These are phyloP conservation scores for Pseudococcus longispinus DNA, from an alignment of 2,888 invertebrate species.

Conservation along the genomic window DNA sequence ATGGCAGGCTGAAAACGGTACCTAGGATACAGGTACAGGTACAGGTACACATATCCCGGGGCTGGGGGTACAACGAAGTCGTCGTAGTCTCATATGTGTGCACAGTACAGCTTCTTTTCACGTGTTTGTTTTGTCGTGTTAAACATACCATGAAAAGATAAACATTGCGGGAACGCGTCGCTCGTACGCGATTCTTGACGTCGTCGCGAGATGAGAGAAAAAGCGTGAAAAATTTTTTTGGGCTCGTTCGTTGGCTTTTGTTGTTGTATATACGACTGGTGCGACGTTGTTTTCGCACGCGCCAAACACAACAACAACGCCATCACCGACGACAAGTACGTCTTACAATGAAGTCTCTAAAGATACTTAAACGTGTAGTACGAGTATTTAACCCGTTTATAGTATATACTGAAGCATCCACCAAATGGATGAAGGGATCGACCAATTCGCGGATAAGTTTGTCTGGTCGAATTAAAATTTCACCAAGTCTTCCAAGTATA, in stretches of 20 bases:
- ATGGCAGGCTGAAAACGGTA: neutral
- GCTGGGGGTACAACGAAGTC: neutral
- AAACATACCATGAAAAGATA: conserved; percentile 38
- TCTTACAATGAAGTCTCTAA: neutral
- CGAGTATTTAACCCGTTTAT: neutral
- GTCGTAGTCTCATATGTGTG: neutral
- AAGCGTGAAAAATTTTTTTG: neutral
- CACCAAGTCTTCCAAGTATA: neutral
- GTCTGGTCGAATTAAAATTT: neutral
- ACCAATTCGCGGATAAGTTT: neutral
- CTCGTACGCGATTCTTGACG: neutral
- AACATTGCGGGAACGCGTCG: conserved; percentile 32
- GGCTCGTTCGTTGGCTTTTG: neutral
- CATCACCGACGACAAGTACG: neutral
- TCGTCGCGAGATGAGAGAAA: neutral
- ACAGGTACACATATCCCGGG: neutral
- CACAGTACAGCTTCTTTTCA: neutral
- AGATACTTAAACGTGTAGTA: neutral
- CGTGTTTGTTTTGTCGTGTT: conserved; percentile 26
- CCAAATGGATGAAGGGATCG: neutral
- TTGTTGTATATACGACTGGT: neutral
- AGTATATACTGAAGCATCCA: neutral
- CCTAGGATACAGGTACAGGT: neutral
- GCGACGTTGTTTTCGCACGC: neutral
- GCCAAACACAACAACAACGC: neutral